Evolutionary conservation across 2,888 invertebrate species (phyloP).

Genomic region (Rhagonycha lutea): DNA sequence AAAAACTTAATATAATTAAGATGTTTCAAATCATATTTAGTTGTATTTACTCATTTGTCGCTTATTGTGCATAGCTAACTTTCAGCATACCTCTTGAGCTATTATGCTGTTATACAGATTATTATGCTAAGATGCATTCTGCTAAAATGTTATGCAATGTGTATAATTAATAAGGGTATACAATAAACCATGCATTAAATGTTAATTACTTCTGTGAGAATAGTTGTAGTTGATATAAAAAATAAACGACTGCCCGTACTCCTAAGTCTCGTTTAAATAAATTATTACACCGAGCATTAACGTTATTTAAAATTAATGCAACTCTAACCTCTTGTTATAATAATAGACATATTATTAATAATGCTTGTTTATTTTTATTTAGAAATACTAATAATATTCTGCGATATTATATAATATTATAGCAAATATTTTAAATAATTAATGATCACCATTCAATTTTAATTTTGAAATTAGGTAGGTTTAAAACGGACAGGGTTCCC

Average conservation of each 20-base stretch:
- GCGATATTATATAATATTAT: no score
- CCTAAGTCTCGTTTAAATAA: background rate
- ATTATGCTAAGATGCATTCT: conserved; percentile 16
- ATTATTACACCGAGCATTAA: background rate
- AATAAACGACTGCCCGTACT: background rate
- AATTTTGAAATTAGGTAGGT: no score
- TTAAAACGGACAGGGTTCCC: no score
- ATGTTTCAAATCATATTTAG: background rate
- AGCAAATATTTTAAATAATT: no score
- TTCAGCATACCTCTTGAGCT: background rate
- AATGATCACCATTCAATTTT: no score
- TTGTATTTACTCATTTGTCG: background rate
- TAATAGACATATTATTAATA: background rate
- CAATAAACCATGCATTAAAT: conserved; percentile 22
- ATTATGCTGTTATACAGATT: conserved; percentile 8
- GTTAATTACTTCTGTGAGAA: conserved; percentile 12
- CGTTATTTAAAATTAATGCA: background rate
- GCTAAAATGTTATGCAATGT: conserved; percentile 16
- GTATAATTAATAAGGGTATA: conserved; percentile 24
- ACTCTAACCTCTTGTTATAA: background rate
- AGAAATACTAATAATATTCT: no score
- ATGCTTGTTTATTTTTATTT: background rate
- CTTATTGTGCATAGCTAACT: background rate
- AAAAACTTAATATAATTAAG: background rate
- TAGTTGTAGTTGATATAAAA: background rate